Base-by-base conservation (phyloP, 53 echinoderm and acorn worm genomes). In the Antedon mediterranea region DNA sequence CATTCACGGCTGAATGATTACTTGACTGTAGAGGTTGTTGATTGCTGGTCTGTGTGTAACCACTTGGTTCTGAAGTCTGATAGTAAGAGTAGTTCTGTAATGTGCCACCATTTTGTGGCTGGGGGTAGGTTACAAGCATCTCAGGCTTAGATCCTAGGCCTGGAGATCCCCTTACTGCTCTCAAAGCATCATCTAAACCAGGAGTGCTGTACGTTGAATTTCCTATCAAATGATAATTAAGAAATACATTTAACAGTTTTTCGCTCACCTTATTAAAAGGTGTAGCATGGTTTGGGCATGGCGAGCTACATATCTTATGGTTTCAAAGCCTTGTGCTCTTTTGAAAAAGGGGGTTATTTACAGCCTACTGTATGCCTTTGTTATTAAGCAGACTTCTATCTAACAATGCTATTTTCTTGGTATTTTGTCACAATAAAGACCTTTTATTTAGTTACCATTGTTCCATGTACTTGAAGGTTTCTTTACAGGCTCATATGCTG, bases 111-210 rank as follows among this genome's bases (percentile, higher is more conserved):
- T 23, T 57, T 11, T 57, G 57, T 57, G 57, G 23, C 57, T 57
- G 57, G 20, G 57, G 57, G 20, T 57, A 57, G 15, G 57, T 57
- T 3, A 6, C 57, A 18, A 15, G 14, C 57, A 57, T 8, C 1
- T 57, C 57, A 23, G 11, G 7, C 57, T 57, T 57, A 11, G 2
- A 3, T 15, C 14, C 57, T 23, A 34, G 34, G 11, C 32, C 76
- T 32, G 76, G 32, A 8, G 76, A 32, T 28, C 32, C 28, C 9
- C 34, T 26, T 18, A 76, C 34, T 28, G 76, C 76, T 28, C 34
- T 76, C 31, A 98, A 77, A 15, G 89, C 93, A 80, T 98, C 98
- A 72, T 93, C 93, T 31, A 93, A 74, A 30, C 90, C 84, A 71
- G 93, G 93, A 0, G 90, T 88, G 15, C 33, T 41, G 74, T 82